Evolutionary conservation across 1,140 invertebrate genomes (phyloP).

Genomic region (Pentalonia nigronervosa): DNA sequence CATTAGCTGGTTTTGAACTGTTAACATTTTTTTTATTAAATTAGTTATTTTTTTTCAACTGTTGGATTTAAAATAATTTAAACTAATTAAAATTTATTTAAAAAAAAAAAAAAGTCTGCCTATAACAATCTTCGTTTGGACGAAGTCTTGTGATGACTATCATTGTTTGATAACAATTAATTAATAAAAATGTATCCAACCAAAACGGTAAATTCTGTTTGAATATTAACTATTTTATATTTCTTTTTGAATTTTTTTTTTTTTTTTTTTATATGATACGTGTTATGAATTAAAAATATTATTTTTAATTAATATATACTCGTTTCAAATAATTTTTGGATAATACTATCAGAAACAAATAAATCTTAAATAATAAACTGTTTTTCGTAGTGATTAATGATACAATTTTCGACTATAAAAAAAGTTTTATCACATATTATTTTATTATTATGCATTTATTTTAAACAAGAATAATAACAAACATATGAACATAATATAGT

Average conservation of each 20-base stretch:
- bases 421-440: neutral
- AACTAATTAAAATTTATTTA: neutral
- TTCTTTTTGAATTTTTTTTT: neutral
- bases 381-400: neutral
- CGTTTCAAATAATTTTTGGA: neutral
- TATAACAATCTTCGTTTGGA: neutral
- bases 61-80: neutral
- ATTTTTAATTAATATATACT: neutral
- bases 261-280: neutral
- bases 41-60: neutral
- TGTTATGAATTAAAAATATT: neutral
- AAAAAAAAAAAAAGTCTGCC: neutral
- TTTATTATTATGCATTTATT: neutral
- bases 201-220: neutral
- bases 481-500: neutral
- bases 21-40: neutral
- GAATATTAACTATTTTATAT: neutral
- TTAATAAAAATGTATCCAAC: neutral
- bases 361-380: neutral
- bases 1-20: neutral
- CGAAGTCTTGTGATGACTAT: neutral
- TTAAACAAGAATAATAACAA: neutral
- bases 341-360: neutral
- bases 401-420: neutral
- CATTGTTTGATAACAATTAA: neutral